Base-by-base conservation (phyloP, 2,888 invertebrate genomes). In the Drosophila stalkeri region DNA sequence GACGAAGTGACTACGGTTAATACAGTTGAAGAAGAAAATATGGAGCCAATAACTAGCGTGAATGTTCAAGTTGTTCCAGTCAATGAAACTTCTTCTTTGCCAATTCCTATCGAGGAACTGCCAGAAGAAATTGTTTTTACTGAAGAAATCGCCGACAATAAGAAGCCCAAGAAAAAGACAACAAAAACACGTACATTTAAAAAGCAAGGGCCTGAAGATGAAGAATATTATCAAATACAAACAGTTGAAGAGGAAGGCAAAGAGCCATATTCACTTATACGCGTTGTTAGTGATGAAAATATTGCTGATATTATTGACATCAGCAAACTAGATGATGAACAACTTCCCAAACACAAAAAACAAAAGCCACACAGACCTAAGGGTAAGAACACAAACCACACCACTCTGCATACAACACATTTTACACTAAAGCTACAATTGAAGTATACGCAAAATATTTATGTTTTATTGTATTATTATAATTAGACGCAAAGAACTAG, bases 191-290 rank as follows among this genome's bases (percentile, higher is more conserved):
- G 93, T 41, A 92, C 93, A 9, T 94, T 94, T 49, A 94, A 93
- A 78, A 94, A 94, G 54, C 90, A 91, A 44, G 85, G 86, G 54
- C 87, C 91, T 2, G 82, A 89, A 0, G 86, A 91, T 27, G 91
- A 92, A 27, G 93, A 94, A 87, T 92, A 92, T 37, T 94, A 93
- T 31, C 93, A 93, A 89, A 94, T 94, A 77, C 92, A 93, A 77
- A 94, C 94, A 0, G 83, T 93, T 44, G 93, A 94, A 75, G 94
- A 94, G 89, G 94, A 94, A 65, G 93, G 93, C 51, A 92, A 94
- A 83, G 89, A 92, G 73, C 94, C 94, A 16, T 87, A 93, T 63
- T 92, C 93, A 7, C 90, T 92, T 5, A 88, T 92, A 73, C 93
- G 93, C 72, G 93, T 94, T 69, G 84, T 92, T 70, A 92, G 92